Base-by-base conservation (phyloP, 2,888 invertebrate genomes). In the Hypena proboscidalis region DNA sequence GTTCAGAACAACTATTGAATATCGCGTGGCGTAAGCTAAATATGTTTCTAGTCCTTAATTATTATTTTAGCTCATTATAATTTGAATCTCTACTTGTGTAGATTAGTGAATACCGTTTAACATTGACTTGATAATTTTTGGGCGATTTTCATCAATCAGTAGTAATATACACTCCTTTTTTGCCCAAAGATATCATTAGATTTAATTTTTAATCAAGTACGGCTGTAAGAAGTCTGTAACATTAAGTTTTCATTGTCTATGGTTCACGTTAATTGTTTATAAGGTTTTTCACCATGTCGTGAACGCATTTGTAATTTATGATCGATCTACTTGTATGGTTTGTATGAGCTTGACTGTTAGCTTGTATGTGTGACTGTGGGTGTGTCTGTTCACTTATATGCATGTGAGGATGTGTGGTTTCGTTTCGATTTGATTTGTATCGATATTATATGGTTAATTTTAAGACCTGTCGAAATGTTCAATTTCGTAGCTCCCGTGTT, bases 181-280 rank as follows among this genome's bases (percentile, higher is more conserved):
- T 33, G 30, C 49, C 62, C 32, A 50, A 49, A 47, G 17, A 35
- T 41, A 15, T 25, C 32, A 21, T 36, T 19, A 26, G 9, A 20
- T 38, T 33, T 43, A 33, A 35, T 45, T 52, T 44, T 60, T 48
- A 39, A 29, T 36, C 62, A 26, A 40, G 47, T 50, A 54, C 45
- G 61, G 50, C 64, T 67, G 45, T 57, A 44, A 58, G 51, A 40
- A 55, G 59, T 66, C 60, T 72, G 67, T 72, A 45, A 35, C 46
- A 73, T 85, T 83, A 81, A 79, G 81, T 86, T 86, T 84, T 77
- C 70, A 80, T 77, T 84, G 77, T 81, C 73, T 83, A 81, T 77
- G 53, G 58, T 67, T 43, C 39, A 61, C 46, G 75, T 77, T 78
- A 55, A 55, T 79, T 78, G 64, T 73, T 80, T 75, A 71, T 74